Evolutionary conservation across 2,113 vertebrate genomes (phyloP).

Genomic region (Lipotes vexillifer): DNA sequence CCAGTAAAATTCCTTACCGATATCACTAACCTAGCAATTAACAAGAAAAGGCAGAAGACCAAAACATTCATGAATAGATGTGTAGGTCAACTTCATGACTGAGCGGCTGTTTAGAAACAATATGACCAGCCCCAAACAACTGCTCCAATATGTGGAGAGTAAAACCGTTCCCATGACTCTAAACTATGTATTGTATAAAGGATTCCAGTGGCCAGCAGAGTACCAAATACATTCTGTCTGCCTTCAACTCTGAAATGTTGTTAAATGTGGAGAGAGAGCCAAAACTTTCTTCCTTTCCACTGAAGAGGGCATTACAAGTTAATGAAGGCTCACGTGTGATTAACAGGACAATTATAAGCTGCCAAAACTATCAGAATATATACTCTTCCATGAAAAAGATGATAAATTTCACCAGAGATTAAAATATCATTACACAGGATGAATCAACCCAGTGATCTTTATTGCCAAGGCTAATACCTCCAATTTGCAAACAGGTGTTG

Average conservation of each 20-base stretch:
- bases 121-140: neutral
- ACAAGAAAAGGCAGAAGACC: neutral
- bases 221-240: neutral
- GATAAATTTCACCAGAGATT: neutral
- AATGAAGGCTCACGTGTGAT: neutral
- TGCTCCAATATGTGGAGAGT: neutral
- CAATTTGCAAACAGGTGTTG: slow-evolving; percentile 53
- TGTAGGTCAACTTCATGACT: neutral
- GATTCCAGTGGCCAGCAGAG: neutral
- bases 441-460: neutral
- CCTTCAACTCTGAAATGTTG: neutral
- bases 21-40: neutral
- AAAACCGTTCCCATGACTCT: neutral
- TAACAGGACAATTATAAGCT: neutral
- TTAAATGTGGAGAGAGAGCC: neutral
- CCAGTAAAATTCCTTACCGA: neutral
- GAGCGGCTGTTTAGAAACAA: neutral
- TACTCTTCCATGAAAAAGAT: neutral
- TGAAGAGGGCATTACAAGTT: neutral
- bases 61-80: neutral
- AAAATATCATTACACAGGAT: neutral
- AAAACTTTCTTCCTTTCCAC: neutral
- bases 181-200: neutral
- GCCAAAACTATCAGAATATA: neutral
- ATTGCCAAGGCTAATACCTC: neutral